Conservation (phyloP, 2,888 invertebrate genomes). For the Diarsia dahlii region DNA sequence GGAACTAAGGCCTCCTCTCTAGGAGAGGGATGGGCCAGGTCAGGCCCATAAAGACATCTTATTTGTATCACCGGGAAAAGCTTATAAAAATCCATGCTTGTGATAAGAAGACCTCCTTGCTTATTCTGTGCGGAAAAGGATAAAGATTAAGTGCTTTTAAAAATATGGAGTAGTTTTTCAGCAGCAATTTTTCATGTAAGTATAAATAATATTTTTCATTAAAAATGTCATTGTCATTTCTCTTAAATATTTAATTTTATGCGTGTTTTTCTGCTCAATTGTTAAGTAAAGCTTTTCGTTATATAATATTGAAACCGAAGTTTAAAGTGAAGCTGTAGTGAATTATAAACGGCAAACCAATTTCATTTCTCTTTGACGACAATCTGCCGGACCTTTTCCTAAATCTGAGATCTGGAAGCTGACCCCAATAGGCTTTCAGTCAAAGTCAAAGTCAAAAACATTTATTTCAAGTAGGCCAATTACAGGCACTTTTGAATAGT, state of each 20-base stretch:
- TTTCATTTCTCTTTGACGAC: neutral
- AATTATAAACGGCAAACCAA: neutral
- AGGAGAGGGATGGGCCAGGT: too few species aligned
- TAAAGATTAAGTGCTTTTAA: neutral
- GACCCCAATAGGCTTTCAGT: too few species aligned
- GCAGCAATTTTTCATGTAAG: neutral
- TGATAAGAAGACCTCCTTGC: neutral
- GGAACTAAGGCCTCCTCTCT: too few species aligned
- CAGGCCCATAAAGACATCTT: neutral
- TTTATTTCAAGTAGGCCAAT: too few species aligned
- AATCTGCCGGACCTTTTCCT: too few species aligned
- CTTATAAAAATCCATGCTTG: neutral
- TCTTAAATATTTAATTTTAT: neutral
- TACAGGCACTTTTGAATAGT: too few species aligned
- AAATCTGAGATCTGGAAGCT: too few species aligned
- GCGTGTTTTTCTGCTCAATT: neutral
- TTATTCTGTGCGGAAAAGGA: neutral
- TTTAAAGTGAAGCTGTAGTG: neutral
- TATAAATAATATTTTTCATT: too few species aligned
- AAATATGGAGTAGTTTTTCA: neutral
- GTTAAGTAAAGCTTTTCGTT: neutral
- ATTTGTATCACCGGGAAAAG: neutral
- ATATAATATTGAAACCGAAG: neutral
- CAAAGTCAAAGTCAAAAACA: too few species aligned
- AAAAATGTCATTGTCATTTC: neutral